Conservation (phyloP, 2,113 vertebrate genomes). For the Ceyx melanurus region DNA sequence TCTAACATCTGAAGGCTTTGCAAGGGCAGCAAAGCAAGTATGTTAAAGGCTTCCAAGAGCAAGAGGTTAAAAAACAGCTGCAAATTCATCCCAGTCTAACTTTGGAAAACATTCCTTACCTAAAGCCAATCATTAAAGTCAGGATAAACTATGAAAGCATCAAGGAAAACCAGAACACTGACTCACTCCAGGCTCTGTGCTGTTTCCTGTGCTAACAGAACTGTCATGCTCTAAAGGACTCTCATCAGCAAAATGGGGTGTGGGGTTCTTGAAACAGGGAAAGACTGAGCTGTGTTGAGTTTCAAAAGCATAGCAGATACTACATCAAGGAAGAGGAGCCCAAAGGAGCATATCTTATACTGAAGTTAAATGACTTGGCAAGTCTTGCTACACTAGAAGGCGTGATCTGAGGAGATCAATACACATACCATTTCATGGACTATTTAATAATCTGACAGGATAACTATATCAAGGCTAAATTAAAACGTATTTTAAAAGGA, state of each 20-base stretch:
- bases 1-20: neutral
- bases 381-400: neutral
- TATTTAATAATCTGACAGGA: neutral
- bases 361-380: neutral
- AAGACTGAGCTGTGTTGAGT: neutral
- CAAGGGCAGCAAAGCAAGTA: neutral
- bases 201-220: neutral
- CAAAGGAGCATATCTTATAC: neutral
- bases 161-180: neutral
- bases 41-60: neutral
- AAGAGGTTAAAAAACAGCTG: neutral
- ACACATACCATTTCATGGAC: neutral
- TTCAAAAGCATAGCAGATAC: neutral
- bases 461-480: neutral
- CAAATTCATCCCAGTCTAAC: neutral
- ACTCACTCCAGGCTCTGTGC: neutral
- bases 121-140: neutral
- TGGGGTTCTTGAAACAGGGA: neutral
- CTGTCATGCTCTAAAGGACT: neutral
- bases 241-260: fast-evolving
- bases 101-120: neutral
- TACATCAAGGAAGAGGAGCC: neutral
- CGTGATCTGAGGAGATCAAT: neutral
- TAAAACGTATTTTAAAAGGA: constrained; percentile 2
- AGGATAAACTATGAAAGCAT: neutral